phyloP scores from a whole-genome alignment of 2,888 invertebrate genomes.

The Drosophila mimica region DNA sequence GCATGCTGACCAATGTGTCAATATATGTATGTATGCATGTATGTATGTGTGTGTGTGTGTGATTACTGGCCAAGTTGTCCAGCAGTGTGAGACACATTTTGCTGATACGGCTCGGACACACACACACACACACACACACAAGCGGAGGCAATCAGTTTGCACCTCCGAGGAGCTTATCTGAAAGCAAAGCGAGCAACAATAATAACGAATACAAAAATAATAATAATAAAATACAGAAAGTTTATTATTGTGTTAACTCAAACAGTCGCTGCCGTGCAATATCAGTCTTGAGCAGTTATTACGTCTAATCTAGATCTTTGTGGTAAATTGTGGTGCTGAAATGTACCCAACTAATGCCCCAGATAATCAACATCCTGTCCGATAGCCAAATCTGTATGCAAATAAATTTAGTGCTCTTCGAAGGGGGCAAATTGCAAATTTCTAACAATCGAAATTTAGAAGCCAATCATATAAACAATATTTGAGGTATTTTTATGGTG shows the following conservation, averaged over 20 bases:
- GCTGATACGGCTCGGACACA: constrained; percentile 58
- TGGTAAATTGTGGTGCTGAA: constrained; percentile 48
- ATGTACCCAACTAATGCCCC: constrained; percentile 47
- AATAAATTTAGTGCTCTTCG: constrained; percentile 47
- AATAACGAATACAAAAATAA: constrained; percentile 35
- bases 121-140: constrained; percentile 19
- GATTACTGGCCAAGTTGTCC: constrained; percentile 44
- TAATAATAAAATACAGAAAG: constrained; percentile 44
- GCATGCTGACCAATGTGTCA: constrained; percentile 47
- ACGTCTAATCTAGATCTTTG: constrained; percentile 69
- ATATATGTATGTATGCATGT: neutral
- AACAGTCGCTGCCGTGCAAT: constrained; percentile 34
- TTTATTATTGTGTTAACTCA: constrained; percentile 56
- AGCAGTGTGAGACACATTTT: constrained; percentile 67
- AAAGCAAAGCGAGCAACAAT: constrained; percentile 33
- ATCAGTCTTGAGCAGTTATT: constrained; percentile 60
- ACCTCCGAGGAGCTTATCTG: constrained; percentile 50
- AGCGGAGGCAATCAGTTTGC: constrained; percentile 40
- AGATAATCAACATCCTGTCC: constrained; percentile 71
- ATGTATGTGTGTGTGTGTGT: neutral
- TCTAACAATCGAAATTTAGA: constrained; percentile 36
- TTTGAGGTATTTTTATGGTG: constrained; percentile 25
- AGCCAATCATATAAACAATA: constrained; percentile 22
- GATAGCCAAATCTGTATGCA: constrained; percentile 63
- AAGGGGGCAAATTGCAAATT: neutral